phyloP scores from a whole-genome alignment of 2,888 invertebrate species.

The Podotricha telesiphe region DNA sequence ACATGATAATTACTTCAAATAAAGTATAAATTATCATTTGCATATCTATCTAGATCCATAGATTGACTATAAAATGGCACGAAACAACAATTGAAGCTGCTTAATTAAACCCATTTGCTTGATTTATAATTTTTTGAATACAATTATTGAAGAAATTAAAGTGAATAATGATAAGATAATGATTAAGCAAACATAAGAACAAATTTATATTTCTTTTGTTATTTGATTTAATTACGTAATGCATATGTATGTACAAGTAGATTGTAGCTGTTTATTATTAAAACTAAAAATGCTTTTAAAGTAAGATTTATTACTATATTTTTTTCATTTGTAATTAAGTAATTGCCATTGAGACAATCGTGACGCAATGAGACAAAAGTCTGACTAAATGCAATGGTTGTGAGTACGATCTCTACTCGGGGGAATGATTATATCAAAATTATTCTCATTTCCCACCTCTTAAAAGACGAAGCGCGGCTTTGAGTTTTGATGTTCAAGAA shows the following conservation, averaged over 20 bases:
- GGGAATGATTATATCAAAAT: no score
- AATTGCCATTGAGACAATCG: no score
- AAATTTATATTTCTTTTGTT: background rate
- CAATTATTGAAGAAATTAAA: no score
- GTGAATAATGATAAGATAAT: background rate
- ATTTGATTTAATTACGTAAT: background rate
- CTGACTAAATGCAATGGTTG: no score
- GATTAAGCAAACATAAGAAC: background rate
- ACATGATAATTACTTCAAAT: constrained; percentile 11
- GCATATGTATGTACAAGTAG: no score
- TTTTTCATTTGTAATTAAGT: background rate
- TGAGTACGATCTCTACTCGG: no score
- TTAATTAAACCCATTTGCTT: background rate
- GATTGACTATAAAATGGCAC: constrained; percentile 13
- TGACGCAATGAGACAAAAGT: no score
- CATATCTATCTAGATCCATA: constrained; percentile 17
- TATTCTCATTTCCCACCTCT: no score
- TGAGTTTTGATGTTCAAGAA: no score
- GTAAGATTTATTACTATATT: background rate
- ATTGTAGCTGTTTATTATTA: background rate
- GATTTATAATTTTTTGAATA: background rate
- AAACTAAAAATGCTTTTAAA: background rate
- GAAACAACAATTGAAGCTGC: background rate
- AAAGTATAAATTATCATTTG: constrained; percentile 14
- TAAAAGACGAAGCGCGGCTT: no score